Evolutionary conservation across 2,888 invertebrate species (phyloP).

Genomic region (Stenchaetothrips biformis): DNA sequence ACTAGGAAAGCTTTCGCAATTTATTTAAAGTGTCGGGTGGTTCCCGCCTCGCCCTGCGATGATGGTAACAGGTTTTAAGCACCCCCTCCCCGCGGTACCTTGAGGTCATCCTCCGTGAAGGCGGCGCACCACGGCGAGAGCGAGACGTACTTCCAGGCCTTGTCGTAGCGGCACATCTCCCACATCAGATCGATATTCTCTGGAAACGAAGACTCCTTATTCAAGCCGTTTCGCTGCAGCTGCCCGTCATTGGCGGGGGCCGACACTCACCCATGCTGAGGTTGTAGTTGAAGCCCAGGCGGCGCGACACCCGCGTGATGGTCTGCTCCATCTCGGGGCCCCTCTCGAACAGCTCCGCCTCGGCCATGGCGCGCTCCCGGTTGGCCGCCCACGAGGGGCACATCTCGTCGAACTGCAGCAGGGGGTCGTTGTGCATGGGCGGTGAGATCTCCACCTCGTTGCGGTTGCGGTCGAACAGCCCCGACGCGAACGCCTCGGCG

Average conservation of each 20-base stretch:
- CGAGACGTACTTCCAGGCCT: slow-evolving; percentile 62
- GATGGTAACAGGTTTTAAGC: too few species aligned
- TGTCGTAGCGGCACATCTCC: slow-evolving; percentile 75
- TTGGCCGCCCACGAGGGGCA: slow-evolving; percentile 34
- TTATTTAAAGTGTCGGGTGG: too few species aligned
- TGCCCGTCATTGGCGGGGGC: not conserved
- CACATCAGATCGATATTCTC: slow-evolving; percentile 60
- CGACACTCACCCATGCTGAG: slow-evolving; percentile 44
- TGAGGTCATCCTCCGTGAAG: slow-evolving; percentile 66
- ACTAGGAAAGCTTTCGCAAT: too few species aligned
- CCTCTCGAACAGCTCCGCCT: slow-evolving; percentile 48
- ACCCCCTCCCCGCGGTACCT: too few species aligned
- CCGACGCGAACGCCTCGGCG: slow-evolving; percentile 61
- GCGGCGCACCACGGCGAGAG: slow-evolving; percentile 72
- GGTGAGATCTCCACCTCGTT: slow-evolving; percentile 41
- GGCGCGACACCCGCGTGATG: slow-evolving; percentile 55
- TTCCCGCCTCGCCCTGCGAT: not conserved
- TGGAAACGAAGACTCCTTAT: slow-evolving; percentile 34
- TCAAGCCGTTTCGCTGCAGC: too few species aligned
- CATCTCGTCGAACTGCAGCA: slow-evolving; percentile 43
- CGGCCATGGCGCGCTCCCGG: slow-evolving; percentile 43
- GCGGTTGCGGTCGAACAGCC: slow-evolving; percentile 56
- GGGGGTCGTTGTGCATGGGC: slow-evolving; percentile 50
- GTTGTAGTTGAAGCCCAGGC: slow-evolving; percentile 60
- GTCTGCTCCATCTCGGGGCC: slow-evolving; percentile 48